Conservation (phyloP, 2,113 vertebrate genomes). For the Accipiter cooperii region DNA sequence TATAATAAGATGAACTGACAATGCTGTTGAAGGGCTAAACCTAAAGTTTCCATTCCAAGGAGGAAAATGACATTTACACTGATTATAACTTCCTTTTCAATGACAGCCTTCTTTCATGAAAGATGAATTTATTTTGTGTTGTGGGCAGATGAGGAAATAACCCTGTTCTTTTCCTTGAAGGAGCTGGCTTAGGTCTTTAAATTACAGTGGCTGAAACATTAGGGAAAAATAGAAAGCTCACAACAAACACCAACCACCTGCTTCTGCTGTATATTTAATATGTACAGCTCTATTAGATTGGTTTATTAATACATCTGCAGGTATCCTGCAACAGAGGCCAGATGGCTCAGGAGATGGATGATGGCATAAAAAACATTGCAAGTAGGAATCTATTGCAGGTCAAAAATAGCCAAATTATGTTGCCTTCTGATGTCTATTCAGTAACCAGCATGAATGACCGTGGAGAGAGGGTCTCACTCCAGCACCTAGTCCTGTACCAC, state of each 20-base stretch:
- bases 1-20: constrained; percentile 34
- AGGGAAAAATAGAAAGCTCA: constrained; percentile 1
- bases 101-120: constrained; percentile 41
- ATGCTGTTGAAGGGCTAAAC: constrained; percentile 36
- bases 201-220: background rate
- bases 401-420: background rate
- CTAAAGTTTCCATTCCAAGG: constrained; percentile 31
- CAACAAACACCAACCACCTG: constrained; percentile 49
- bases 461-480: background rate
- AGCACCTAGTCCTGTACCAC: fast-evolving
- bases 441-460: background rate
- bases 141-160: background rate
- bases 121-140: constrained; percentile 49
- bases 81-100: constrained; percentile 45
- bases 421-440: background rate
- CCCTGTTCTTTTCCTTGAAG: constrained; percentile 1
- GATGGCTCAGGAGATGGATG: constrained; percentile 1
- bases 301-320: constrained; percentile 58
- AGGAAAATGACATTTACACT: constrained; percentile 49
- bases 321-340: background rate
- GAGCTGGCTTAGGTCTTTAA: background rate
- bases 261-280: constrained; percentile 45
- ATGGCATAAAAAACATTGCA: background rate
- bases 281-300: constrained; percentile 35
- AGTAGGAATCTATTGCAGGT: background rate